Evolutionary conservation across 2,797 vertebrate genomes (phyloP).

Genomic region (Periparus ater): DNA sequence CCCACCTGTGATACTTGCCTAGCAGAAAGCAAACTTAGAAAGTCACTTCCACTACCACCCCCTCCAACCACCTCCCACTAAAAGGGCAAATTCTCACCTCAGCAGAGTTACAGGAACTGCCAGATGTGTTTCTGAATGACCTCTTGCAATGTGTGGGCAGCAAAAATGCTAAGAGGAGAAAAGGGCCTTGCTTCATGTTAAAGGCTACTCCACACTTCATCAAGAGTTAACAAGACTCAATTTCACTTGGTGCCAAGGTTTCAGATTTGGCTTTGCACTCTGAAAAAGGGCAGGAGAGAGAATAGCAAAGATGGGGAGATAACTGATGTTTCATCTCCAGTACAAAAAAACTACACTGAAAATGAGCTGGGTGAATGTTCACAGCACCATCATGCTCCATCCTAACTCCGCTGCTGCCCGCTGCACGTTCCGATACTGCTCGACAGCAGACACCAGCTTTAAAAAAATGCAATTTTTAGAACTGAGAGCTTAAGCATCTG

Average conservation of each 20-base stretch:
- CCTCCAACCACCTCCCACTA: not conserved
- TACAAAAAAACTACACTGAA: not conserved
- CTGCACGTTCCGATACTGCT: not conserved
- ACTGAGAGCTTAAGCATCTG: not conserved
- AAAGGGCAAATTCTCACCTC: not conserved
- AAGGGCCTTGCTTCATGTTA: not conserved
- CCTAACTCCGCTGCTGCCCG: not conserved
- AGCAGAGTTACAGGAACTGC: not conserved
- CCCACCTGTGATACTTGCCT: not conserved
- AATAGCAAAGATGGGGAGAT: not conserved
- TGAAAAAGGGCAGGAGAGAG: not conserved
- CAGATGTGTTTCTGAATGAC: not conserved
- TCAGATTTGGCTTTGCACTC: not conserved
- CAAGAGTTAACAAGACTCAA: not conserved
- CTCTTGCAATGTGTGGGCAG: not conserved
- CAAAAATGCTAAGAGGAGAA: not conserved
- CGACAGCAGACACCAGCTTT: not conserved
- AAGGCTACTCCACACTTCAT: not conserved
- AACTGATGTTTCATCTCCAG: not conserved
- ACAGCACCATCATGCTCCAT: not conserved
- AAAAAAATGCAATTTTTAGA: not conserved
- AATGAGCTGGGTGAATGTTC: not conserved
- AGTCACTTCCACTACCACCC: not conserved
- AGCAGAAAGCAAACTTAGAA: not conserved
- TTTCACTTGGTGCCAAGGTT: not conserved